Base-by-base conservation (phyloP, 2,888 invertebrate species). In the Volucella bombylans region DNA sequence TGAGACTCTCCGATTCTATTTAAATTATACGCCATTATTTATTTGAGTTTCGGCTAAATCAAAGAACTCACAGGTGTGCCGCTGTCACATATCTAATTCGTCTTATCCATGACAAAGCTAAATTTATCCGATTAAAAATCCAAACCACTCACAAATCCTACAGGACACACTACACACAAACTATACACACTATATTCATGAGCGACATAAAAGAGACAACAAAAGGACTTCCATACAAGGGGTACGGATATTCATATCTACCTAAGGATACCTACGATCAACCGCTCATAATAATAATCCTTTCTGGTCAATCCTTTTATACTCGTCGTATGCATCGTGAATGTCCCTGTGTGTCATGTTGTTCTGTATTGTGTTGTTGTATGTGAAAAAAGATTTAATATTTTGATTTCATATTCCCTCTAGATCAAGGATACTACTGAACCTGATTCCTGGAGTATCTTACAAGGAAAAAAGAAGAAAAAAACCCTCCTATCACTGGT, bases 371-470 rank as follows among this genome's bases (percentile, higher is more conserved):
- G 3, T 23, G 11, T 54, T 57, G 69, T 49, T 39, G 23, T 45
- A 47, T 31, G 4, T 23, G 23, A 23, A 50, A 47, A 65, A 11
- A 78, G 82, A 83, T 79, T 83, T 83, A 64, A 79, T 79, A 79
- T 79, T 83, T 83, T 83, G 82, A 83, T 83, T 83, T 74, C 64
- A 73, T 69, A 65, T 73, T 74, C 64, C 39, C 62, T 71, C 4
- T 49, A 15, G 43, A 45, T 52, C 54, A 45, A 50, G 8, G 47
- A 77, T 55, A 54, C 31, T 39, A 12, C 47, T 12, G 3, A 61
- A 54, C 41, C 43, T 4, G 31, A 11, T 15, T 38, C 47, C 12
- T 45, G 23, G 64, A 47, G 45, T 11, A 61, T 8, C 14, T 15
- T 15, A 14, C 11, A 10, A 15, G 23, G 10, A 39, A 57, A 39